Conservation (phyloP, 2,888 invertebrate genomes). For the Synanthedon formicaeformis region DNA sequence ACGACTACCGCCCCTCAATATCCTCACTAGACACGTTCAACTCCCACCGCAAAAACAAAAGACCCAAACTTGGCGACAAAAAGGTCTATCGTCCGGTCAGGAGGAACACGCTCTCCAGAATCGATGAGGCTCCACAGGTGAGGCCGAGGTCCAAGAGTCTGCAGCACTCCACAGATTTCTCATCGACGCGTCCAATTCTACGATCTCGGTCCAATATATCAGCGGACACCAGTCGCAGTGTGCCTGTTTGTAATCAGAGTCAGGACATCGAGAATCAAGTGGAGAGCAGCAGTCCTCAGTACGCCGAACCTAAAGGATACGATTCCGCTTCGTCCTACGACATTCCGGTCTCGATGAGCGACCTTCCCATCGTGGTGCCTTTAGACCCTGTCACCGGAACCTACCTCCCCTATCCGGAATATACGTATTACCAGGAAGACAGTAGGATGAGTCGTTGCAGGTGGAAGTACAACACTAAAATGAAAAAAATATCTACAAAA, state of each 20-base stretch:
- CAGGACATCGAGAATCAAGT: conserved; percentile 38
- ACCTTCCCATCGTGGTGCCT: conserved; percentile 51
- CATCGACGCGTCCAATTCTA: conserved; percentile 43
- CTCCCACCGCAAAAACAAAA: conserved; percentile 48
- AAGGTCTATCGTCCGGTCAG: conserved; percentile 50
- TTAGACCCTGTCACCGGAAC: conserved; percentile 45
- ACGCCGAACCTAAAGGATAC: conserved; percentile 46
- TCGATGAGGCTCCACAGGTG: conserved; percentile 42
- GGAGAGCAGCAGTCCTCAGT: conserved; percentile 48
- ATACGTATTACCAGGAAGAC: conserved; percentile 48
- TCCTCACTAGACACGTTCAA: conserved; percentile 49
- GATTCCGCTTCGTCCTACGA: conserved; percentile 38
- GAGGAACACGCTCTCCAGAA: conserved; percentile 51
- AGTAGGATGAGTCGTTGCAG: conserved; percentile 32
- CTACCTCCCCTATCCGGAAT: conserved; percentile 53
- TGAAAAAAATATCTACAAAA: conserved; percentile 33
- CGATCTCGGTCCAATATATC: conserved; percentile 57
- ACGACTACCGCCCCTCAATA: neutral
- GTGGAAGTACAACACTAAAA: conserved; percentile 33
- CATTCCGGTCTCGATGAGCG: conserved; percentile 48
- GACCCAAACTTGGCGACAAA: conserved; percentile 43
- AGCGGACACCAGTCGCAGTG: conserved; percentile 58
- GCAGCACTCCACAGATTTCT: conserved; percentile 47
- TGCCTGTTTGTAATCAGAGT: conserved; percentile 57
- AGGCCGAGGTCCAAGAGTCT: conserved; percentile 41